A percentile compares a stretch with the other conserved stretches of the same genome.
phyloP scores from a whole-genome alignment of 2,888 invertebrate genomes.

The Bombylius discolor region DNA sequence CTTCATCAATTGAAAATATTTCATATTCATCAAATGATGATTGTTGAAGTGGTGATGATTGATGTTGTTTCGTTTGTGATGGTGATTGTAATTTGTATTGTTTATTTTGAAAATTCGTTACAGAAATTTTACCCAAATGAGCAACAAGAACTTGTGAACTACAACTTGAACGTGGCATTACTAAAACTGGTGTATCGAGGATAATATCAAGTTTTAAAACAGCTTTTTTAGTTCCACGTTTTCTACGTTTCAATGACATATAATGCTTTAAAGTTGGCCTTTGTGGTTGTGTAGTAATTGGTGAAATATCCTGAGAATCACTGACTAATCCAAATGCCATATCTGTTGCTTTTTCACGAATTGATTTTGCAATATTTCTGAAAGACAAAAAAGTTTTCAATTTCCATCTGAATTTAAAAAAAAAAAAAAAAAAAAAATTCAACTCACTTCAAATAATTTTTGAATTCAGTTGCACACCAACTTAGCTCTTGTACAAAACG shows the following conservation, averaged over 20 bases:
- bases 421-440: slow-evolving; percentile 6
- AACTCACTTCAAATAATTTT: slow-evolving; percentile 50
- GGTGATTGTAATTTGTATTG: slow-evolving; percentile 2
- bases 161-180: slow-evolving; percentile 64
- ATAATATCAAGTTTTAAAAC: slow-evolving; percentile 50
- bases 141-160: slow-evolving; percentile 79
- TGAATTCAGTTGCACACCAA: slow-evolving; percentile 81
- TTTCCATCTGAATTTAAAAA: background rate
- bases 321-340: slow-evolving; percentile 77
- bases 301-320: slow-evolving; percentile 12
- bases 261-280: background rate
- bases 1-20: slow-evolving; percentile 16
- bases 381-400: background rate
- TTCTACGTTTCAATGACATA: background rate
- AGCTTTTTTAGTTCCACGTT: background rate
- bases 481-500: slow-evolving; percentile 72
- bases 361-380: slow-evolving; percentile 68
- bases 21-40: slow-evolving; percentile 8
- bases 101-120: slow-evolving; percentile 34
- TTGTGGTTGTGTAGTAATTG: slow-evolving; percentile 1
- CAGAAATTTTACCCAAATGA: slow-evolving; percentile 78
- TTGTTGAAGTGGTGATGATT: background rate
- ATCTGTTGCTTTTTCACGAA: slow-evolving; percentile 83
- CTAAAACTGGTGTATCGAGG: slow-evolving; percentile 82
- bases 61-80: background rate